These are phyloP conservation scores for Sclerodermus sp. DNA, from an alignment of 2,888 invertebrate genomes.

Conservation along the genomic window DNA sequence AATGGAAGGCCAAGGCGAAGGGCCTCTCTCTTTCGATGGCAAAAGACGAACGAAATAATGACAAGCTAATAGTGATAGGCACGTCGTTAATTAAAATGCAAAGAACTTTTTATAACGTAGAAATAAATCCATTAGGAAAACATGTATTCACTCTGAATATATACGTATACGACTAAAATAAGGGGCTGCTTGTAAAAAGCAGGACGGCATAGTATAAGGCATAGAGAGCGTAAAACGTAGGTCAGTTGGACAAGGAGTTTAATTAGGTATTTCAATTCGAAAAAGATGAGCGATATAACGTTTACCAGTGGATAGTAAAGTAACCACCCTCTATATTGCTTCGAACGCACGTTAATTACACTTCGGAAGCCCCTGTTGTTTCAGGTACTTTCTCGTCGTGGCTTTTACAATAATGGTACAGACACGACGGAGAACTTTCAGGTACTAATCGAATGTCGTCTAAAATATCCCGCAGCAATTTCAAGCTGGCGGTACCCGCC, in stretches of 20 bases:
- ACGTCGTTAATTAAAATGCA: constrained; percentile 17
- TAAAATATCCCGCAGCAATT: constrained; percentile 33
- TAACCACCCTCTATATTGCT: constrained; percentile 3
- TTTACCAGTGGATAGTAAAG: not conserved
- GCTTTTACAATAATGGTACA: constrained; percentile 35
- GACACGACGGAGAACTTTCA: constrained; percentile 29
- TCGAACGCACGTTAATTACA: constrained; percentile 34
- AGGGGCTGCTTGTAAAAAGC: too few relatives aligned
- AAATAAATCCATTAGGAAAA: too few relatives aligned
- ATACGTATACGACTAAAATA: too few relatives aligned
- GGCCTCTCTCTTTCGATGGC: constrained; percentile 5
- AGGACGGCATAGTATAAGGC: too few relatives aligned
- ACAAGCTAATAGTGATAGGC: constrained; percentile 7
- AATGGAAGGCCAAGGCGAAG: constrained; percentile 20
- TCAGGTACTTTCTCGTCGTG: constrained; percentile 30
- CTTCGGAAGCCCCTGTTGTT: constrained; percentile 26
- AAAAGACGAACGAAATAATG: constrained; percentile 10
- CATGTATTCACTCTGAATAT: too few relatives aligned
- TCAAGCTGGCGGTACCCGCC: constrained; percentile 9
- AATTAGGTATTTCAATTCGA: too few relatives aligned
- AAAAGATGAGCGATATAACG: not conserved
- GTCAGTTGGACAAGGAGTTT: too few relatives aligned
- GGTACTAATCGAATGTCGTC: constrained; percentile 33
- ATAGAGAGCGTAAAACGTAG: not conserved
- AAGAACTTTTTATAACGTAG: too few relatives aligned